Evolutionary conservation across 2,797 vertebrate genomes (phyloP).

Genomic region (Ptychadena robeensis): DNA sequence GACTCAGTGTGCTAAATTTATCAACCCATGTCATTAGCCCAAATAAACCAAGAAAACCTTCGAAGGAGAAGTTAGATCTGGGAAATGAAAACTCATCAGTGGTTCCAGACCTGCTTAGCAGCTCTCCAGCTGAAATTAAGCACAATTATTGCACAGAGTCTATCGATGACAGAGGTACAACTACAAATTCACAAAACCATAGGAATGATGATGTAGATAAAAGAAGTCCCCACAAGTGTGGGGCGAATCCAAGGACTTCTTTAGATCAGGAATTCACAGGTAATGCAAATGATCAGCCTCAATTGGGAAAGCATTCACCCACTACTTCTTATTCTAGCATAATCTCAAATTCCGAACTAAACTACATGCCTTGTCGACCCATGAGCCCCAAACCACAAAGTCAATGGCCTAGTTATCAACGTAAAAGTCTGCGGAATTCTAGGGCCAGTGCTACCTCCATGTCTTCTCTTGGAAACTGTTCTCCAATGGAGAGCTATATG

Average conservation of each 20-base stretch:
- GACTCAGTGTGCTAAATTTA: constrained; percentile 64
- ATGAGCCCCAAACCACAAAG: constrained; percentile 88
- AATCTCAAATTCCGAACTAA: constrained; percentile 64
- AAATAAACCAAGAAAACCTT: constrained; percentile 52
- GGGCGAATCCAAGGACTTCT: constrained; percentile 27
- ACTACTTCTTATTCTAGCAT: constrained; percentile 67
- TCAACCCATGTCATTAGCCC: constrained; percentile 57
- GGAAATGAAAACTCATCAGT: constrained; percentile 51
- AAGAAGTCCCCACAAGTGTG: constrained; percentile 3
- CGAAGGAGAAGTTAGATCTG: constrained; percentile 63
- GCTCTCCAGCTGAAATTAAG: constrained; percentile 49
- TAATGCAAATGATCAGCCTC: constrained; percentile 64
- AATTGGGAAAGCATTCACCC: constrained; percentile 66
- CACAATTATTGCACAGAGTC: constrained; percentile 65
- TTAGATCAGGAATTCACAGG: constrained; percentile 67
- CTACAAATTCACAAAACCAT: constrained; percentile 71
- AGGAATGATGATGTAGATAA: constrained; percentile 65
- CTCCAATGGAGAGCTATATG: constrained; percentile 68
- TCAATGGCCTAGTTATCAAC: constrained; percentile 72
- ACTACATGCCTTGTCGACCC: constrained; percentile 79
- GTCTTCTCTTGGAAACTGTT: constrained; percentile 76
- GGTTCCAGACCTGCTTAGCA: constrained; percentile 65
- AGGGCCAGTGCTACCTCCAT: constrained; percentile 76
- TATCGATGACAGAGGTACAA: constrained; percentile 63
- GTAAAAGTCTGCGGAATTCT: constrained; percentile 72